Percentiles rank a stretch among this genome's conserved stretches.
Evolutionary conservation across 2,113 vertebrate species (phyloP).

Genomic region (Notarius lentiginosus): DNA sequence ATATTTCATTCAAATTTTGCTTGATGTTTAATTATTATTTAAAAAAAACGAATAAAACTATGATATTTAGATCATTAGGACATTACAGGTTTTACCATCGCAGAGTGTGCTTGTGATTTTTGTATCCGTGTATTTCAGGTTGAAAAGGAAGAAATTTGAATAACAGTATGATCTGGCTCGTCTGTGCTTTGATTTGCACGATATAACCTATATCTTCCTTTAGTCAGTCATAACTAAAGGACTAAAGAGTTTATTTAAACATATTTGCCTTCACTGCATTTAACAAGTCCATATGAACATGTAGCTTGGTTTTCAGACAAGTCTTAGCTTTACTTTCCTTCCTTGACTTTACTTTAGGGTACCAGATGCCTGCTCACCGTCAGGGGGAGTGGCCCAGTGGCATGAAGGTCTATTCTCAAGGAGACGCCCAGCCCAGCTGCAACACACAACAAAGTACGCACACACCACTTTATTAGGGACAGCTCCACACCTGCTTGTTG

Average conservation of each 20-base stretch:
- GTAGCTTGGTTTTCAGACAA: neutral
- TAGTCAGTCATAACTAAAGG: neutral
- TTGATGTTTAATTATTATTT: too few relatives aligned
- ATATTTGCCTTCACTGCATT: neutral
- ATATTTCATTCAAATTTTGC: too few relatives aligned
- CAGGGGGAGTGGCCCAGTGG: constrained; percentile 68
- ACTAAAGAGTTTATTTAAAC: neutral
- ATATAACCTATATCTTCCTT: neutral
- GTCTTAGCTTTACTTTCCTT: neutral
- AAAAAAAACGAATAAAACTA: neutral
- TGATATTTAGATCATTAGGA: neutral
- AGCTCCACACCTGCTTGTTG: neutral
- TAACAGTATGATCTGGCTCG: neutral
- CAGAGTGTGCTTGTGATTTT: neutral
- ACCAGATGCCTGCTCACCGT: constrained; percentile 60
- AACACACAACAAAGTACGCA: constrained; percentile 62
- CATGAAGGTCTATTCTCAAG: constrained; percentile 64
- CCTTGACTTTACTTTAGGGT: constrained; percentile 55
- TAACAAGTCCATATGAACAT: neutral
- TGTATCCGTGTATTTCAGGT: neutral
- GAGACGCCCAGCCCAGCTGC: constrained; percentile 54
- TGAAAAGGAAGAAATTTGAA: neutral
- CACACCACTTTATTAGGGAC: neutral
- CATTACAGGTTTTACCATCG: neutral
- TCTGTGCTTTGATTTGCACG: too few relatives aligned